A percentile compares a stretch with the other conserved stretches of the same genome.
phyloP scores from a whole-genome alignment of 1,140 invertebrate species.

The Heliconius himera region DNA sequence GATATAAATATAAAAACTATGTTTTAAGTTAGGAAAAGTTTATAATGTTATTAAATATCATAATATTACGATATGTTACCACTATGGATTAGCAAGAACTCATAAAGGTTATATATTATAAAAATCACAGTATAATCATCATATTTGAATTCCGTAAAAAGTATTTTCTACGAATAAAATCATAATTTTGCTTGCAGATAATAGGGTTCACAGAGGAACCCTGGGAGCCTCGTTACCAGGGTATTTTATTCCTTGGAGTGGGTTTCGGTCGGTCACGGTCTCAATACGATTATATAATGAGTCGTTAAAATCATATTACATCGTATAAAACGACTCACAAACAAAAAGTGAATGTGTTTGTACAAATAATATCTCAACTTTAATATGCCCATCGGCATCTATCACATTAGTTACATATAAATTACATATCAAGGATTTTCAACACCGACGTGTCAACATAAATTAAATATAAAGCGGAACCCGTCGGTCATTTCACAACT shows the following conservation, averaged over 20 bases:
- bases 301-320: neutral
- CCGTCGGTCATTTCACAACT: slow-evolving; percentile 26
- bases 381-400: slow-evolving; percentile 10
- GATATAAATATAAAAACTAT: neutral
- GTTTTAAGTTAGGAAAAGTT: neutral
- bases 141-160: too few relatives aligned
- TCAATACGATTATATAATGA: too few relatives aligned
- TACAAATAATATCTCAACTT: neutral
- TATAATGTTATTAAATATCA: neutral
- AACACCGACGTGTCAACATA: slow-evolving; percentile 22
- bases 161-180: too few relatives aligned
- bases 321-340: neutral
- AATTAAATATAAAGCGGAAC: slow-evolving; percentile 33
- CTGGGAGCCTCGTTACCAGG: too few relatives aligned
- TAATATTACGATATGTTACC: too few relatives aligned
- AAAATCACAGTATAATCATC: too few relatives aligned
- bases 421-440: slow-evolving; percentile 28
- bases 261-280: too few relatives aligned
- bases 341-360: neutral
- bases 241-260: too few relatives aligned
- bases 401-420: slow-evolving; percentile 20
- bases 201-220: too few relatives aligned
- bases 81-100: too few relatives aligned
- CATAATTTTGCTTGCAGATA: too few relatives aligned
- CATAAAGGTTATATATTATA: too few relatives aligned